Percentiles rank a stretch among this genome's conserved stretches.
Conservation (phyloP, 2,113 vertebrate species). For the Tachuris rubrigastra region DNA sequence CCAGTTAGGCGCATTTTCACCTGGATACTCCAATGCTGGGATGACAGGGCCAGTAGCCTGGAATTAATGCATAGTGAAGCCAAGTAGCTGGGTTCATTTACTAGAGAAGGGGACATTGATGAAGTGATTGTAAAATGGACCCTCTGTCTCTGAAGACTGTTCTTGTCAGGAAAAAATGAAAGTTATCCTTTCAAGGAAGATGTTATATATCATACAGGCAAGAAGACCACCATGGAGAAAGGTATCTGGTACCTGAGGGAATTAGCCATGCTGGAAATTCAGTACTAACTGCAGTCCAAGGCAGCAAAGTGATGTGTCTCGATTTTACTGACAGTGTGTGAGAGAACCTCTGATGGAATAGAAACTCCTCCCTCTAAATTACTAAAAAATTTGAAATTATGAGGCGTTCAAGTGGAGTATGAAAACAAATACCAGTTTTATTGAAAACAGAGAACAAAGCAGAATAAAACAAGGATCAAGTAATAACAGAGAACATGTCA, state of each 20-base stretch:
- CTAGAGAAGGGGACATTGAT: background rate
- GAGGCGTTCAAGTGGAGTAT: background rate
- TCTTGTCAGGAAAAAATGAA: background rate
- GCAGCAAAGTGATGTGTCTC: background rate
- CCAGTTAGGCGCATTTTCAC: background rate
- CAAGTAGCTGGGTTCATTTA: background rate
- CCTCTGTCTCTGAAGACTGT: background rate
- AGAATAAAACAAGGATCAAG: background rate
- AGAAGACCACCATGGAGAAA: background rate
- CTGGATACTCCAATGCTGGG: background rate
- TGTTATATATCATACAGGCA: background rate
- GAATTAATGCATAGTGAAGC: background rate
- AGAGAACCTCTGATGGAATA: background rate
- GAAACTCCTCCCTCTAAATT: background rate
- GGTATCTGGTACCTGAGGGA: background rate
- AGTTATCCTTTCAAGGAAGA: background rate
- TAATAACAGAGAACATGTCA: background rate
- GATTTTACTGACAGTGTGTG: background rate
- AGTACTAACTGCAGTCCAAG: background rate
- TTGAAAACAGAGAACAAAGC: background rate
- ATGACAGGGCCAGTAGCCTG: background rate
- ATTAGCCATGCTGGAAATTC: background rate
- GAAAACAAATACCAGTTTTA: background rate
- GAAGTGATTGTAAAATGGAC: background rate
- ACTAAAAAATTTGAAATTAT: background rate